These are phyloP conservation scores for Brachyrhaphis roseni DNA, from an alignment of 2,797 vertebrate genomes.

Conservation along the genomic window DNA sequence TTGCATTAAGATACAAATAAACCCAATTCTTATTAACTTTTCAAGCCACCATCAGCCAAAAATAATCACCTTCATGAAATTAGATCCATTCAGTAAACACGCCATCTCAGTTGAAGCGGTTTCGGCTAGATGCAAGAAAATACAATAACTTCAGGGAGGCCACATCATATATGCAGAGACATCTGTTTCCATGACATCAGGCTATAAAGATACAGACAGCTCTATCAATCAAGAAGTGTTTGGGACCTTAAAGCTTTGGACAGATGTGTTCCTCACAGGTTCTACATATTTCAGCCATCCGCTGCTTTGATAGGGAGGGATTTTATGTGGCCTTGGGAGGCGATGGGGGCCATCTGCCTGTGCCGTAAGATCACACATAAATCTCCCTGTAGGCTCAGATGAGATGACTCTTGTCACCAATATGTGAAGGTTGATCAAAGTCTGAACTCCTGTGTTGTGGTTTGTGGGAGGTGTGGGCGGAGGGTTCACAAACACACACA, in stretches of 20 bases:
- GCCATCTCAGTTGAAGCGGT: slow-evolving; percentile 21
- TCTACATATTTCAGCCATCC: slow-evolving; percentile 31
- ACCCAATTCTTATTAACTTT: background rate
- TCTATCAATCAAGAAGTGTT: slow-evolving; percentile 29
- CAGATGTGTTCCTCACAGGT: slow-evolving; percentile 18
- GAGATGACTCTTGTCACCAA: slow-evolving; percentile 26
- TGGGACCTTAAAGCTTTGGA: slow-evolving; percentile 12
- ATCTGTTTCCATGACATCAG: slow-evolving; percentile 16
- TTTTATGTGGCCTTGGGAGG: slow-evolving; percentile 23
- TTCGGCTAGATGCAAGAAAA: slow-evolving; percentile 72
- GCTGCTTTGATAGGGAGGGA: slow-evolving; percentile 13
- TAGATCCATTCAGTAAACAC: slow-evolving; percentile 46
- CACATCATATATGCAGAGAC: slow-evolving; percentile 27
- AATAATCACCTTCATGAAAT: slow-evolving; percentile 18
- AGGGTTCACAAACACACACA: background rate
- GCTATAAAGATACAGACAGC: slow-evolving; percentile 15
- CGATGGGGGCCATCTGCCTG: slow-evolving; percentile 13
- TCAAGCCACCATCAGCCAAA: slow-evolving; percentile 19
- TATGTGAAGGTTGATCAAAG: slow-evolving; percentile 31
- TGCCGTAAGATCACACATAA: slow-evolving; percentile 19
- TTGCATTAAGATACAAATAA: background rate
- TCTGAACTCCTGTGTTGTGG: slow-evolving; percentile 18
- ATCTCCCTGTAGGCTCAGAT: slow-evolving; percentile 23
- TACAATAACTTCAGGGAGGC: slow-evolving; percentile 61
- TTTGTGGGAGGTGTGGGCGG: background rate